Evolutionary conservation across 1,140 invertebrate species (phyloP).

Genomic region (Heliconius hermathena): DNA sequence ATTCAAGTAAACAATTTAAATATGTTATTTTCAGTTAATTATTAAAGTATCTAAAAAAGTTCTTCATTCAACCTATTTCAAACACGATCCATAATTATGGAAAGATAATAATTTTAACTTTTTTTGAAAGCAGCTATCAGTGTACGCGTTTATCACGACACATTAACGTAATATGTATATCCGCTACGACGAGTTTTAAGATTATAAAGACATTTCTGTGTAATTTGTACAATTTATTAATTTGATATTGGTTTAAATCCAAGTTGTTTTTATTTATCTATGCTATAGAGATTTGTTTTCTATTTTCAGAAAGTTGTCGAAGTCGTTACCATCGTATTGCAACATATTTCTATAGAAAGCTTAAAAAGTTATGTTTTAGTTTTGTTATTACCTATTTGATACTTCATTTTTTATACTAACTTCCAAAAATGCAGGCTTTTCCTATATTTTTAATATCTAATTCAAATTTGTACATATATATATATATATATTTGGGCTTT

Average conservation of each 20-base stretch:
- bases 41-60: no score
- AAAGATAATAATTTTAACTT: background rate
- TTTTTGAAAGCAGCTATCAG: background rate
- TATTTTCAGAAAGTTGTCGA: background rate
- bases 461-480: no score
- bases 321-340: background rate
- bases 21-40: no score
- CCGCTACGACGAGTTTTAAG: background rate
- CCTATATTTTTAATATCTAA: no score
- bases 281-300: background rate
- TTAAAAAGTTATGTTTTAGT: background rate
- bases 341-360: background rate
- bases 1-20: no score
- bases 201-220: background rate
- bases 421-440: background rate
- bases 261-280: background rate
- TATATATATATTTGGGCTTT: no score
- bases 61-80: background rate
- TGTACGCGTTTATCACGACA: background rate
- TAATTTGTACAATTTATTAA: background rate
- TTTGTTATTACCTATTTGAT: no score
- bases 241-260: background rate
- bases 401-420: no score
- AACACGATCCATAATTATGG: background rate
- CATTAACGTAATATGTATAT: background rate